Percentiles rank a stretch among this genome's conserved stretches.
Evolutionary conservation across 2,888 invertebrate genomes (phyloP).

Genomic region (Polymixis flavicincta): DNA sequence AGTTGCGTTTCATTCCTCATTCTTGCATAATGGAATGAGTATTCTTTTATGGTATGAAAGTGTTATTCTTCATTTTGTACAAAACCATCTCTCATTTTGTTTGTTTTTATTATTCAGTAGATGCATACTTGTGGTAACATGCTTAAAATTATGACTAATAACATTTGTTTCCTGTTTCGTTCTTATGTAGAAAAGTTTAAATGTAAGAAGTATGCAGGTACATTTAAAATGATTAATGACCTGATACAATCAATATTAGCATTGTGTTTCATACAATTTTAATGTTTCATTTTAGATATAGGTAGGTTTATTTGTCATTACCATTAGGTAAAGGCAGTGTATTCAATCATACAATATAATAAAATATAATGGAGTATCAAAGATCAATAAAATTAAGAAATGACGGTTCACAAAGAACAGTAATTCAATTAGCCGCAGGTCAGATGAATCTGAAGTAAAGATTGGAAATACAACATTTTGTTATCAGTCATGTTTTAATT

Average conservation of each 20-base stretch:
- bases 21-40: slow-evolving; percentile 29
- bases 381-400: not conserved
- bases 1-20: slow-evolving; percentile 1
- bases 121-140: not conserved
- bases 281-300: not conserved
- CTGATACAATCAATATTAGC: slow-evolving; percentile 16
- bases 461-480: slow-evolving; percentile 13
- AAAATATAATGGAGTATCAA: not conserved
- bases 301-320: not conserved
- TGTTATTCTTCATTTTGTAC: slow-evolving; percentile 7
- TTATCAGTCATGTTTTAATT: slow-evolving; percentile 11
- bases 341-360: not conserved
- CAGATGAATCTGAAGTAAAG: slow-evolving; percentile 9
- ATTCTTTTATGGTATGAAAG: not conserved
- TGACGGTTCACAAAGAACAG: not conserved
- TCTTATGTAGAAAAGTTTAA: not conserved
- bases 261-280: not conserved
- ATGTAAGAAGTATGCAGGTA: not conserved
- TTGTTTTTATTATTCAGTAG: not conserved
- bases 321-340: not conserved
- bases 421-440: slow-evolving; percentile 1
- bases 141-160: slow-evolving; percentile 6
- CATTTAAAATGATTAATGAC: slow-evolving; percentile 3
- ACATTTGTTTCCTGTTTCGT: slow-evolving; percentile 3
- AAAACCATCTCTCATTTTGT: not conserved